A percentile compares a stretch with the other conserved stretches of the same genome.
Conservation (phyloP, 1,140 invertebrate genomes). For the Steinernema feltiae region DNA sequence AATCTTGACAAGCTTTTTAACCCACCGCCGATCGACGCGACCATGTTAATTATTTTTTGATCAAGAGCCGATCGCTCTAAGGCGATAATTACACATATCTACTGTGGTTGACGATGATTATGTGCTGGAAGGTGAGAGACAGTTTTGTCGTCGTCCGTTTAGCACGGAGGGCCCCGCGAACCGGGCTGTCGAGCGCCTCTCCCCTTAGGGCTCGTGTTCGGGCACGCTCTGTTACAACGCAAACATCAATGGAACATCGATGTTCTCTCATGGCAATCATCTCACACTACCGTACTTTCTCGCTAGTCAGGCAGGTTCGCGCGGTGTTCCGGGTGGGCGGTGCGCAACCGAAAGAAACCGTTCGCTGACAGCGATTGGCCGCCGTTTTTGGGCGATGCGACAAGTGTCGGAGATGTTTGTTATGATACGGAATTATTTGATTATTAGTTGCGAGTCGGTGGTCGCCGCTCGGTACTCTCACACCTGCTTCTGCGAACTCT, state of each 20-base stretch:
- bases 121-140: neutral
- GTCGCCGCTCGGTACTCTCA: neutral
- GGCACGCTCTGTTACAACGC: conserved; percentile 13
- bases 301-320: conserved; percentile 5
- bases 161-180: neutral
- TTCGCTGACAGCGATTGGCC: conserved; percentile 11
- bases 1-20: conserved; percentile 13
- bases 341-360: neutral
- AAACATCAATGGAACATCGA: conserved; percentile 11
- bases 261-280: conserved; percentile 13
- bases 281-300: conserved; percentile 13
- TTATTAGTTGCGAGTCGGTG: conserved; percentile 15
- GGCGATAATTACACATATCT: conserved; percentile 11
- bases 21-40: neutral
- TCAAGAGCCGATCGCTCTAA: conserved; percentile 13
- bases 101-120: neutral
- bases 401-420: conserved; percentile 15
- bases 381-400: conserved; percentile 8
- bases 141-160: neutral
- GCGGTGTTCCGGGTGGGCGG: conserved; percentile 8
- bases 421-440: conserved; percentile 15
- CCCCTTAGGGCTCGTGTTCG: conserved; percentile 3
- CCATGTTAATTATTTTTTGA: conserved; percentile 2
- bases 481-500: neutral
- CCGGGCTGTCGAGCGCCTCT: neutral